These are phyloP conservation scores for Polyommatus icarus DNA, from an alignment of 2,888 invertebrate species.

Conservation along the genomic window DNA sequence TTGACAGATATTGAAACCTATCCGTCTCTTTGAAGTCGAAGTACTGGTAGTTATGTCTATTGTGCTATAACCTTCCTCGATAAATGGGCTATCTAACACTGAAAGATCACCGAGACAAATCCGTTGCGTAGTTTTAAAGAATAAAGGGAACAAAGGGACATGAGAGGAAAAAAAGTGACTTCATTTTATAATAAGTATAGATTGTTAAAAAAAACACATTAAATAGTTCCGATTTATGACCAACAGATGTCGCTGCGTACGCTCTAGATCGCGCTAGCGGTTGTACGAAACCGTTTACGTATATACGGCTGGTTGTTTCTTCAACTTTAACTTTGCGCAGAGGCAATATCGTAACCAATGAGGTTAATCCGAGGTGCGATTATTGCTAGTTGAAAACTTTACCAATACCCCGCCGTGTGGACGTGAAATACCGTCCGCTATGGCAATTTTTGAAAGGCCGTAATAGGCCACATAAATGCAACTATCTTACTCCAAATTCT, in stretches of 20 bases:
- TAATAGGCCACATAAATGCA: conserved; percentile 37
- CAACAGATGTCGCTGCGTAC: conserved; percentile 36
- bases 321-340: conserved; percentile 88
- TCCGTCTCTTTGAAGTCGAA: too few species aligned
- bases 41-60: too few species aligned
- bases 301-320: background rate
- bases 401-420: conserved; percentile 77
- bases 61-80: too few species aligned
- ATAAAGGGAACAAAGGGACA: too few species aligned
- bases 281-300: background rate
- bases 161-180: too few species aligned
- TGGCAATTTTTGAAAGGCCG: conserved; percentile 73
- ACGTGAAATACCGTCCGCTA: conserved; percentile 75
- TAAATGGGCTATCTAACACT: too few species aligned
- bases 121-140: too few species aligned
- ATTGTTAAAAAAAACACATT: background rate
- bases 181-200: too few species aligned
- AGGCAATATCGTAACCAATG: conserved; percentile 93
- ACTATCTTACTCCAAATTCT: too few species aligned
- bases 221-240: conserved; percentile 7
- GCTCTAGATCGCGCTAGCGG: conserved; percentile 36
- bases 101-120: too few species aligned
- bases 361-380: conserved; percentile 92
- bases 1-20: too few species aligned
- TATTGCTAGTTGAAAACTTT: conserved; percentile 96